These are phyloP conservation scores for Cryptocephalus moraei DNA, from an alignment of 2,888 invertebrate species.

Conservation along the genomic window DNA sequence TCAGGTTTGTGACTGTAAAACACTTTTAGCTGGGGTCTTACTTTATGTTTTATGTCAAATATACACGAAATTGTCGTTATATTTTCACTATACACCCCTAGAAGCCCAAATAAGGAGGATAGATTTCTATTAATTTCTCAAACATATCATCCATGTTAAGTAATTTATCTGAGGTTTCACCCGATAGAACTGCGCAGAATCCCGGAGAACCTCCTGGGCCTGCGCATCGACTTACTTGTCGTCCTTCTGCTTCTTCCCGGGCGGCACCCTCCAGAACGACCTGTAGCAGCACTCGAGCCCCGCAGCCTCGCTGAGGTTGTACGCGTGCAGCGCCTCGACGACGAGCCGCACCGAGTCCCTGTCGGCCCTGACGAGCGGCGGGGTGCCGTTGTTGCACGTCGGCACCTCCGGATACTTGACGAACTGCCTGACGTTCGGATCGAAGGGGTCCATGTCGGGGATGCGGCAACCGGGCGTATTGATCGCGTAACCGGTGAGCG, in stretches of 20 bases:
- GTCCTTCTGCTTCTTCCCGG: conserved; percentile 27
- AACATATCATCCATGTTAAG: no score
- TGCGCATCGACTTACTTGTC: no score
- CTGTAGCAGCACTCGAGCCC: conserved; percentile 52
- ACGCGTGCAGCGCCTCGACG: conserved; percentile 38
- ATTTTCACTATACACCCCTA: no score
- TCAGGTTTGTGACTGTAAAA: no score
- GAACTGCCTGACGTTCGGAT: conserved; percentile 45
- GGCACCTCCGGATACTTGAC: conserved; percentile 41
- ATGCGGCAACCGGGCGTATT: conserved; percentile 51
- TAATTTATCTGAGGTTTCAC: no score
- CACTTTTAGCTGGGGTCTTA: no score
- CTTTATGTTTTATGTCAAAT: no score
- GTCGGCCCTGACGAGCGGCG: conserved; percentile 48
- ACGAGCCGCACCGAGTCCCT: conserved; percentile 49
- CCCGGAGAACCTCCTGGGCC: no score
- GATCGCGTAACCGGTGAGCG: conserved; percentile 11
- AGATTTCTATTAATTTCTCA: no score
- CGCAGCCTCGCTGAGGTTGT: conserved; percentile 39
- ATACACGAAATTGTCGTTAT: no score
- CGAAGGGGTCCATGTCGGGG: conserved; percentile 52
- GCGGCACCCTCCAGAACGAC: conserved; percentile 46
- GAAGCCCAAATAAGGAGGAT: no score
- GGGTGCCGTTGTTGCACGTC: conserved; percentile 42
- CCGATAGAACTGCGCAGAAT: no score